Conservation (phyloP, 1,140 invertebrate genomes). For the Chionoecetes opilio region DNA sequence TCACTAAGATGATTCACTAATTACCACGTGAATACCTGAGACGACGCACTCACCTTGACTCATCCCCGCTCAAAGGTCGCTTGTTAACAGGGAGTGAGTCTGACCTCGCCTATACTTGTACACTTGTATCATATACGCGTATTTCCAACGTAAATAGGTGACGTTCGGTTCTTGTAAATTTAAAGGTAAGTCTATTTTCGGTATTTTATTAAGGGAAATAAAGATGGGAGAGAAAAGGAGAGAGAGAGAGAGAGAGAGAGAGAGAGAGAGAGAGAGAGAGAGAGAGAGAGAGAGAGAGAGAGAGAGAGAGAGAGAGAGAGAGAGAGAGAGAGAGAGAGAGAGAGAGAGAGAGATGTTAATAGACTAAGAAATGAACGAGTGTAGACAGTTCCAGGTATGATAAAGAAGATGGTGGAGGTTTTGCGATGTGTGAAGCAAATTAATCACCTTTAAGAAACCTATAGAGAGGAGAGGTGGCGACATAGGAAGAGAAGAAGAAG, state of each 20-base stretch:
- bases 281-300: background rate
- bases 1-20: background rate
- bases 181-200: background rate
- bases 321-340: background rate
- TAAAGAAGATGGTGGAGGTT: too few species aligned
- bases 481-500: background rate
- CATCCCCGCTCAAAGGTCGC: background rate
- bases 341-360: background rate
- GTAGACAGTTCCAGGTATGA: too few species aligned
- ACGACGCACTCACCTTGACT: background rate
- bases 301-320: too few species aligned
- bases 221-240: background rate
- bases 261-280: background rate
- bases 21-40: background rate
- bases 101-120: background rate
- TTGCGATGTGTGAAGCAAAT: too few species aligned
- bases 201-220: background rate
- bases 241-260: background rate
- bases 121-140: background rate
- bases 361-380: too few species aligned
- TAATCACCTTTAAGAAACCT: too few species aligned
- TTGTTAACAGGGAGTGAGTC: background rate
- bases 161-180: background rate
- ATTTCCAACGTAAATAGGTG: background rate
- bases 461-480: too few species aligned